Evolutionary conservation across 2,888 invertebrate genomes (phyloP), one percentile per base, ranked within the genome.

Genomic region (Camponotus fellah): DNA sequence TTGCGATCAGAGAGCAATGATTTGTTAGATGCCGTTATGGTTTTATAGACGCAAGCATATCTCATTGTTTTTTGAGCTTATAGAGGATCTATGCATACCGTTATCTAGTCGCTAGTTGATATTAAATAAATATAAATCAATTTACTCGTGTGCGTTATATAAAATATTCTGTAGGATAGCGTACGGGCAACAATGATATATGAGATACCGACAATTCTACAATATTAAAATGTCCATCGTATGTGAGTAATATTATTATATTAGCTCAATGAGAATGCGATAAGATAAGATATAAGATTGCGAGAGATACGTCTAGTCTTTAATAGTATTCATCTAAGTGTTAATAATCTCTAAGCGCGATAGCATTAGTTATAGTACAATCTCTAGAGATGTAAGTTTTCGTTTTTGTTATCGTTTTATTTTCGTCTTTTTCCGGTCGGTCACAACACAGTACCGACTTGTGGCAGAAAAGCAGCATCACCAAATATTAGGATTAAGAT

Each of bases 41-140:
- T 79, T 82, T 65, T n/a, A 34, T 43, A 69, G 76, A 84, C 72
- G 46, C 74, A 9, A 87, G 89, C 90, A 91, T 92, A 92, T 92
- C 91, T 84, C 87, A 91, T 91, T 90, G 92, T 91, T 93, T 53
- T 53, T 53, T 92, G 82, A 86, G 84, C 89, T 91, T 91, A 87
- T 88, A 92, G 85, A 92, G 92, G 86, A 90, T 92, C 86, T 93
- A 92, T 85, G 85, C 89, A 71, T 89, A 90, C 90, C 72, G 93
- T 93, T 93, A 93, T 91, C 89, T 92, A 92, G 90, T 91, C 90
- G 82, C 83, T 88, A 88, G 84, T 86, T 88, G 81, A 69, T 85
- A 64, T 60, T 14, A 34, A 71, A 66, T 80, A n/a, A n/a, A 85
- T 17, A 79, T 60, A 46, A 79, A 71, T 79, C 17, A 21, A 46